Evolutionary conservation across 2,797 vertebrate genomes (phyloP), one percentile per base, ranked within the genome.

Genomic region (Lepilemur ruficaudatus): DNA sequence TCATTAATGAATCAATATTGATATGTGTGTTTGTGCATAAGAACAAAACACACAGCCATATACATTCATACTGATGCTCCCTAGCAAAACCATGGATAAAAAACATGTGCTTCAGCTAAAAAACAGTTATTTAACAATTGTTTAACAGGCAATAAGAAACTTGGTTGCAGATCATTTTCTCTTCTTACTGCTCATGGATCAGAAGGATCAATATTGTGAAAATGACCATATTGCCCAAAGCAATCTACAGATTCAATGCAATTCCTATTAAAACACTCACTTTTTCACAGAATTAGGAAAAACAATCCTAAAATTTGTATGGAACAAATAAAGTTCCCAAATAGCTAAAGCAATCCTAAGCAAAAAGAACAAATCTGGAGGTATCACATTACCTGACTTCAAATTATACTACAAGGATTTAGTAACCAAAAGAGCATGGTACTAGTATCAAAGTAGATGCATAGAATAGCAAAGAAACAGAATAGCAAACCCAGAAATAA

Each of bases 81-180:
- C 8, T 22, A 11, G 69, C 43, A 63, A 90, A 85, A 43, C 10
- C 5, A 3, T 7, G 17, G 13, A 23, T 32, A 57, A 57, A 15
- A 69, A 28, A 38, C 0, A 3, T 2, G 4, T 0, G 0, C 5
- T 17, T 82, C 28, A 41, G 6, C 25, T 59, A 70, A 69, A 48
- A 81, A 23, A 50, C 1, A 18, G 3, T 17, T 10, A 41, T 30
- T 61, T 17, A 7, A 1, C 5, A 11, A 12, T n/a, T 50, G 6
- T 52, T 73, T 59, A 52, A 41, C 83, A 20, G 14, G 2, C 30
- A 70, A 7, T 20, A 55, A 50, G 41, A 80, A 52, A 72, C 20
- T 1, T 3, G 8, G 0, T 18, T 50, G n/a, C 35, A 12, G 20
- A 32, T 18, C 7, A 20, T 43, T 28, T 22, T 2, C 59, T 72